Base-by-base conservation (phyloP, 2,113 vertebrate species). In the Sylvilagus bachmani region DNA sequence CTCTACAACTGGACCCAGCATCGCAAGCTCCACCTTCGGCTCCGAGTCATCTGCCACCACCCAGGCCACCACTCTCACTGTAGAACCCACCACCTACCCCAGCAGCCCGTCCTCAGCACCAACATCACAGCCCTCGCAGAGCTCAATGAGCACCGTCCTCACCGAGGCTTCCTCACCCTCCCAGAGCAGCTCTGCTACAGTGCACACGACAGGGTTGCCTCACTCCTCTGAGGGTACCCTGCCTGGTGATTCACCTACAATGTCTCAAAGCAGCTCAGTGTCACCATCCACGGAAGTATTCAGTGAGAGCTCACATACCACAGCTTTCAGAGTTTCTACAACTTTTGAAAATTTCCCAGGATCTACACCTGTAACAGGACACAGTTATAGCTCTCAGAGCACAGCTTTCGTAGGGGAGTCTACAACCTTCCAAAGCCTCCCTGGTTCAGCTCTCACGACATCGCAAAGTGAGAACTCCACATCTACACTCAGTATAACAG, bases 181-280 rank as follows among this genome's bases (percentile, higher is more conserved):
- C 14, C 29, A 10, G 0, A 14, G 25, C 3, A 31, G 29, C 10
- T 44, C 44, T 44, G 1, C 6, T 44, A 44, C 44, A 7, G 6
- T 7, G 6, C 44, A 44, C 44, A 44, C 67, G 44, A 44, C 44
- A 44, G 44, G 44, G 44, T 44, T 44, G 44, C 6, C 44, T 44
- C 6, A 44, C 44, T 44, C 44, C 44, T 44, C 44, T 1, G 44
- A 44, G 8, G 44, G 44, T 7, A 44, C 44, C 44, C 0, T 44
- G 44, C 44, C 44, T 44, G 44, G 5, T 13, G 71, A 25, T 25
- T 10, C 12, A 13, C 13, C 24, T 8, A 31, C 74, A 0, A 51
- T 7, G 0, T 44, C 3, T 21, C 24, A 27, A 1, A 74, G 24
- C 36, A 13, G 2, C 22, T 5, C 71, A 6, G 22, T 1, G 2